Conservation (phyloP, 2,113 vertebrate genomes). For the Nipponia nippon region DNA sequence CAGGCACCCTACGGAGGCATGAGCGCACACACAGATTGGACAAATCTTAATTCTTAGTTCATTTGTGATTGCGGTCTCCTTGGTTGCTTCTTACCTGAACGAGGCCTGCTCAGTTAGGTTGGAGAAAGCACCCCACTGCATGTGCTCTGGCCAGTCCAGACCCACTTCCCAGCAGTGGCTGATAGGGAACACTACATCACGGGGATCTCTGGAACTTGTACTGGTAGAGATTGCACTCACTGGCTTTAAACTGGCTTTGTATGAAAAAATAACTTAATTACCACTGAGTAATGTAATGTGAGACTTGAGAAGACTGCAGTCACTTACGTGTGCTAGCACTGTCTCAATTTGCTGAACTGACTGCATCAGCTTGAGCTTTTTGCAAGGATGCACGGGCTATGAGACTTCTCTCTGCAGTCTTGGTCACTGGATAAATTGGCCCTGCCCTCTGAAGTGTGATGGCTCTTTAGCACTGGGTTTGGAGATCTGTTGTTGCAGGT, state of each 20-base stretch:
- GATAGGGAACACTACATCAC: background rate
- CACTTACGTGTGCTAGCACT: background rate
- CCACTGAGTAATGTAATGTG: background rate
- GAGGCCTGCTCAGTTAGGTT: background rate
- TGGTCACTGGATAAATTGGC: background rate
- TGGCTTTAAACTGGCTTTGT: background rate
- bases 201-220: background rate
- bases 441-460: background rate
- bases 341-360: background rate
- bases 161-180: background rate
- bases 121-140: background rate
- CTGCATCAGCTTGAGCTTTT: background rate
- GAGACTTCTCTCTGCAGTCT: background rate
- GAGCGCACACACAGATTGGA: constrained; percentile 15
- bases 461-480: background rate
- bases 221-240: background rate
- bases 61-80: background rate
- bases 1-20: constrained; percentile 3
- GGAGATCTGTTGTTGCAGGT: background rate
- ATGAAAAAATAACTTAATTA: background rate
- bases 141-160: background rate
- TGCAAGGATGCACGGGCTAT: background rate
- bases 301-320: background rate
- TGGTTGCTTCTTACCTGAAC: background rate
- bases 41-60: background rate